These are phyloP conservation scores for Fistularia tabacaria DNA, from an alignment of 2,797 vertebrate species.

Conservation along the genomic window DNA sequence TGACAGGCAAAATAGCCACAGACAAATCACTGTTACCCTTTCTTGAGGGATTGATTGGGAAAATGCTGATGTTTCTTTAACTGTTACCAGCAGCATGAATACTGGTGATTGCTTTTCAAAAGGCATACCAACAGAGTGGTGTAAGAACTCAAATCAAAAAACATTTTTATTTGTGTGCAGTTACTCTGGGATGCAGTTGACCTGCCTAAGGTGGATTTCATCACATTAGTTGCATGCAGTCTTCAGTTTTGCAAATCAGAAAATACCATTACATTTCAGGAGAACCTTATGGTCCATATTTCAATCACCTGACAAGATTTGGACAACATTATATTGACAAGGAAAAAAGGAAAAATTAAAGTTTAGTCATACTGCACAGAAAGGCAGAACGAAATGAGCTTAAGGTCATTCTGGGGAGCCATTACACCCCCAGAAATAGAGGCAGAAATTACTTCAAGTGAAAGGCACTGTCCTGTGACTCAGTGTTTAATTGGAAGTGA, in stretches of 20 bases:
- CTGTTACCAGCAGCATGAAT: constrained; percentile 64
- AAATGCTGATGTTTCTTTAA: constrained; percentile 66
- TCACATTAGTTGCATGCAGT: constrained; percentile 38
- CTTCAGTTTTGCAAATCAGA: constrained; percentile 12
- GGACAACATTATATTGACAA: constrained; percentile 45
- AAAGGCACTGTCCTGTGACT: constrained; percentile 45
- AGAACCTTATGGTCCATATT: constrained; percentile 27
- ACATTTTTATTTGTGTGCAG: constrained; percentile 55
- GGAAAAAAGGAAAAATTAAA: constrained; percentile 36
- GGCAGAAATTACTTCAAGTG: constrained; percentile 43
- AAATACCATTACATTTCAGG: constrained; percentile 31
- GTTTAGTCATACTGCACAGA: constrained; percentile 27
- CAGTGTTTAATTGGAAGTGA: constrained; percentile 51
- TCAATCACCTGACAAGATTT: constrained; percentile 41
- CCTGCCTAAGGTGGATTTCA: constrained; percentile 52
- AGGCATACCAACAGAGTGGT: constrained; percentile 49
- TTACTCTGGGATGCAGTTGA: constrained; percentile 50
- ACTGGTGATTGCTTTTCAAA: constrained; percentile 40
- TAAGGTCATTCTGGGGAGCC: constrained; percentile 37
- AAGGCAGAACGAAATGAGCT: constrained; percentile 46
- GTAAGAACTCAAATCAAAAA: constrained; percentile 61
- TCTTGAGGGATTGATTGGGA: constrained; percentile 68
- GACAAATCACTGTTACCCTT: constrained; percentile 77
- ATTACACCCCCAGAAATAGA: constrained; percentile 50
- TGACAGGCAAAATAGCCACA: constrained; percentile 75